Evolutionary conservation across 2,797 vertebrate species (phyloP), one percentile per base, ranked within the genome.

Genomic region (Geotrypetes seraphini): DNA sequence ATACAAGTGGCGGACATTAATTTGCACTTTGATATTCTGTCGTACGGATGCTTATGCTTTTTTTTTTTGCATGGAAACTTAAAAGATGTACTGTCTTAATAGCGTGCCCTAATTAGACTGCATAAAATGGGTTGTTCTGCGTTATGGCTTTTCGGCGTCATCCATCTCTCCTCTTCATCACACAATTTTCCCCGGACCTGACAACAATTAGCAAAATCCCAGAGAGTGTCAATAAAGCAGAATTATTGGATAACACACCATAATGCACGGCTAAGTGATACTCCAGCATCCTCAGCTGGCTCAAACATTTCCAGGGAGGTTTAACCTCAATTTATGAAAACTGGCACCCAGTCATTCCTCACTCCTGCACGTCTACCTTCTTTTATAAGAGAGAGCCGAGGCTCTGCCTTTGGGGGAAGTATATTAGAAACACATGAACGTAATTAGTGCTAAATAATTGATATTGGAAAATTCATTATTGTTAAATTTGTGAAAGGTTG

Each of bases 1-100:
- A 68, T 56, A 60, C 59, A 60, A 56, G 67, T 51, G 44, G 68
- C 33, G 43, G 63, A 69, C 60, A 60, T 59, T 58, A 47, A 66
- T 67, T 66, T 69, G 58, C 72, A 64, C 59, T 74, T 66, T 57
- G 57, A 63, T 60, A 32, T 66, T 59, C 71, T 48, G 59, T 57
- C 41, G 19, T 44, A 34, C 50, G 12, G 58, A 47, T 36, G 62
- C 57, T 48, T 53, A 25, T 30, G 40, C n/a, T n/a, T n/a, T n/a
- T n/a, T n/a, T n/a, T 25, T 43, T 35, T 30, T 33, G 44, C 30
- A 22, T 10, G 55, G 46, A 44, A 52, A 58, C 47, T 65, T 34
- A 47, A 60, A 66, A 42, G 19, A 25, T 22, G 16, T 11, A 12
- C 22, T 20, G 4, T 22, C 48, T 60, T 58, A 46, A 41, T 37